phyloP scores from a whole-genome alignment of 2,888 invertebrate species.

The Periphyllus acericola region DNA sequence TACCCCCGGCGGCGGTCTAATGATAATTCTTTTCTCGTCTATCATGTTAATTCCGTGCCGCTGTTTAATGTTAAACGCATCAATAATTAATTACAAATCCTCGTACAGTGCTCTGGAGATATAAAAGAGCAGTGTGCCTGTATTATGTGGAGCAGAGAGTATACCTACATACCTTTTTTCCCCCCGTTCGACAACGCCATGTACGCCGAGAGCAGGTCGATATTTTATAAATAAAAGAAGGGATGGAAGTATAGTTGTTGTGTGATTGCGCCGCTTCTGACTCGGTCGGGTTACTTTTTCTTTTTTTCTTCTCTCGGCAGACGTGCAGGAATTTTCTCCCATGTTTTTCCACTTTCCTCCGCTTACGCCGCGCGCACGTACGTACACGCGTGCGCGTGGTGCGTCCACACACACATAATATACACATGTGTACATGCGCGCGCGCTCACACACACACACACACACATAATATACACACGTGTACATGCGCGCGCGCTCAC shows the following conservation, averaged over 20 bases:
- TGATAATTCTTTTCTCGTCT: background rate
- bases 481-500: background rate
- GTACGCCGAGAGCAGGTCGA: background rate
- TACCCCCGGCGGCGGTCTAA: background rate
- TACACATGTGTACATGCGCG: background rate
- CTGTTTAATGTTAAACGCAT: background rate
- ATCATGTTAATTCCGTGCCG: background rate
- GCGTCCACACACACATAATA: background rate
- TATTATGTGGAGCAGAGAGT: too few species aligned
- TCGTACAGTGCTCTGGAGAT: background rate
- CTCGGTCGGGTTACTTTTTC: conserved; percentile 30
- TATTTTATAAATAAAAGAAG: conserved; percentile 53
- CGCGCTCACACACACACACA: background rate
- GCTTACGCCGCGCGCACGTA: background rate
- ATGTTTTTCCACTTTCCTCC: conserved; percentile 17
- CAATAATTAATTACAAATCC: background rate
- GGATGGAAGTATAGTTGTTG: conserved; percentile 12
- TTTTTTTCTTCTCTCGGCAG: background rate
- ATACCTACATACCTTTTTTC: background rate
- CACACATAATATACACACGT: too few species aligned
- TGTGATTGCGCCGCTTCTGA: conserved; percentile 33
- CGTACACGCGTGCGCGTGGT: background rate
- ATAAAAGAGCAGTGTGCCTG: too few species aligned
- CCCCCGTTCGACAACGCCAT: background rate
- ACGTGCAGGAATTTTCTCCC: conserved; percentile 55